Conservation (phyloP, 2,113 vertebrate genomes). For the Hiodon alosoides region DNA sequence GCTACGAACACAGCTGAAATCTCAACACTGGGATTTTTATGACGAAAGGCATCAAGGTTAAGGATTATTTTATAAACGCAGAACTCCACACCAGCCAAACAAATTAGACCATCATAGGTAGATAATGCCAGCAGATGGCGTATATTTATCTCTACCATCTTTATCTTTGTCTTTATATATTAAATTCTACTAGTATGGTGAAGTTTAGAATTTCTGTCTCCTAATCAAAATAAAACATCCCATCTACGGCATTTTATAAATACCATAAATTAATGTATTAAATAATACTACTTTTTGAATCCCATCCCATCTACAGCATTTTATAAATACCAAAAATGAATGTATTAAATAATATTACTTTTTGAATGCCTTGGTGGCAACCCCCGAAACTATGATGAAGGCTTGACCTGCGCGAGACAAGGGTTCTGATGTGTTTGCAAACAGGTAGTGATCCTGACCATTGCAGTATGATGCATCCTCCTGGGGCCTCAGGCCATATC, state of each 20-base stretch:
- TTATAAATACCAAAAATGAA: too few species aligned
- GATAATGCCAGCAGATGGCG: conserved; percentile 6
- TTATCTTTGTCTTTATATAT: not conserved
- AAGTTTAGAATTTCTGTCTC: too few species aligned
- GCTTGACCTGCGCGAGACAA: conserved; percentile 59
- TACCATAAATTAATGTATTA: not conserved
- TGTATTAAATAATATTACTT: conserved; percentile 26
- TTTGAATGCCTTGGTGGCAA: not conserved
- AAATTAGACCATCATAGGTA: too few species aligned
- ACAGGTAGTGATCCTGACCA: conserved; percentile 64
- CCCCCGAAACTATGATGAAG: conserved; percentile 48
- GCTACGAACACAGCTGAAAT: too few species aligned
- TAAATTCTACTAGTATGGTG: not conserved
- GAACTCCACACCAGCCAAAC: too few species aligned
- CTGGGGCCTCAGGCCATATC: conserved; percentile 24
- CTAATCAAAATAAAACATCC: not conserved
- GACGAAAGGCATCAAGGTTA: too few species aligned
- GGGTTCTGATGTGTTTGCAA: conserved; percentile 62
- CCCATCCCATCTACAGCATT: too few species aligned
- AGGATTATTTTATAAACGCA: too few species aligned
- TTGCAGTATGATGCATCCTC: conserved; percentile 48
- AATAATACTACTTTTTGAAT: conserved; percentile 24
- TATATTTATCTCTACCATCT: conserved; percentile 9
- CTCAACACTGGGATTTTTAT: too few species aligned
- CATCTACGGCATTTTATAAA: not conserved